A percentile compares a stretch with the other conserved stretches of the same genome.
Evolutionary conservation across 2,797 vertebrate species (phyloP).

Genomic region (Lepidocolaptes lacrymiger): DNA sequence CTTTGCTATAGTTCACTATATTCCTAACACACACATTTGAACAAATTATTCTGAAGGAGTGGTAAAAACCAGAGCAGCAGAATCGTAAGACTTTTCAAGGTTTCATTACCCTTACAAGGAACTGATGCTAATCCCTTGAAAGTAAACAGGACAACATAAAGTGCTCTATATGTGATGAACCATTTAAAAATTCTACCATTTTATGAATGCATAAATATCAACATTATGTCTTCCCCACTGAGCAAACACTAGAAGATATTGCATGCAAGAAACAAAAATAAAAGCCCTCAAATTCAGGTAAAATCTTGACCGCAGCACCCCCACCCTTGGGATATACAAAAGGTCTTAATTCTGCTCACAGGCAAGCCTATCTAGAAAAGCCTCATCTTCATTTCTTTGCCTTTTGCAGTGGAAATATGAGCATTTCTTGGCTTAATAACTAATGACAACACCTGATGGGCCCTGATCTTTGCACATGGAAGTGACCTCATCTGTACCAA

Average conservation of each 20-base stretch:
- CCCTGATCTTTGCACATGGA: background rate
- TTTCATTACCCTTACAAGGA: background rate
- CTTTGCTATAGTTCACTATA: background rate
- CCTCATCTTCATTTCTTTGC: background rate
- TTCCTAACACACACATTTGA: background rate
- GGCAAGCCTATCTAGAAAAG: background rate
- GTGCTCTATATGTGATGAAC: background rate
- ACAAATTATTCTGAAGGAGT: background rate
- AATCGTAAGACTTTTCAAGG: background rate
- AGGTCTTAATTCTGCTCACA: background rate
- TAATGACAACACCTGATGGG: fast-evolving
- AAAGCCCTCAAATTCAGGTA: background rate
- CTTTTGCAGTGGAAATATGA: background rate
- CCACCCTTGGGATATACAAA: background rate
- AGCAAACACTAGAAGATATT: background rate
- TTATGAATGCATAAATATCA: background rate
- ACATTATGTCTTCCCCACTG: background rate
- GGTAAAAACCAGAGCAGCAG: background rate
- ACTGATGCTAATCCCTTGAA: background rate
- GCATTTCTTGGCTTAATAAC: background rate
- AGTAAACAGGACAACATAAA: background rate
- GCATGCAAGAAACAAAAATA: background rate
- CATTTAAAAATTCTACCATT: background rate
- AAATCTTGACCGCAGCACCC: background rate
- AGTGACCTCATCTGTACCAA: background rate